Percentiles rank a stretch among this genome's conserved stretches.
Evolutionary conservation across 2,113 vertebrate species (phyloP).

Genomic region (Meles meles): DNA sequence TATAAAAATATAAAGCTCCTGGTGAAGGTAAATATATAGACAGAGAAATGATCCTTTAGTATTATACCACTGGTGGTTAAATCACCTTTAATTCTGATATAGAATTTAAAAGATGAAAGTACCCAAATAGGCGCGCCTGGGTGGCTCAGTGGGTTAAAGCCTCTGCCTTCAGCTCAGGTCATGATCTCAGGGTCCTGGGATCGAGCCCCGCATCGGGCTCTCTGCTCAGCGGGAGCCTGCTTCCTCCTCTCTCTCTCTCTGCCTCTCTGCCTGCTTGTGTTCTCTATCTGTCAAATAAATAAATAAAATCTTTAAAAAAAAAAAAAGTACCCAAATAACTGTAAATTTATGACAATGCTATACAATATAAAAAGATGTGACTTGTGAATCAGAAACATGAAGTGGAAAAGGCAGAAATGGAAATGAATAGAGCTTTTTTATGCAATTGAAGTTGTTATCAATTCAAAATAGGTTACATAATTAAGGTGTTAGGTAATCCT

Average conservation of each 20-base stretch:
- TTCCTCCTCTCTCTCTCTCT: too few species aligned
- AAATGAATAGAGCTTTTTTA: background rate
- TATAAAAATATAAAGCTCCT: background rate
- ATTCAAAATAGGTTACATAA: background rate
- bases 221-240: too few species aligned
- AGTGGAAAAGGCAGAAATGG: background rate
- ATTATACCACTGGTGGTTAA: background rate
- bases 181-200: too few species aligned
- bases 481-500: background rate
- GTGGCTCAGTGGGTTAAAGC: too few species aligned
- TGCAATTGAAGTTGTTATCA: background rate
- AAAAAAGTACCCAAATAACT: background rate
- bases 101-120: background rate
- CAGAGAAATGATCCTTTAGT: background rate
- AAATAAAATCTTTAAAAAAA: too few species aligned
- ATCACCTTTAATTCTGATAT: background rate
- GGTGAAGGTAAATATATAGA: background rate
- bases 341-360: background rate
- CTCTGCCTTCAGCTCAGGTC: too few species aligned
- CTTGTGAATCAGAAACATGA: background rate
- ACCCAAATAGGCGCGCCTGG: too few species aligned
- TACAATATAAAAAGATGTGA: background rate
- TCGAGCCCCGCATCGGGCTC: too few species aligned
- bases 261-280: too few species aligned
- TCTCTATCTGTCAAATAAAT: too few species aligned